phyloP scores from a whole-genome alignment of 2,797 vertebrate species.

The Dermochelys coriacea region DNA sequence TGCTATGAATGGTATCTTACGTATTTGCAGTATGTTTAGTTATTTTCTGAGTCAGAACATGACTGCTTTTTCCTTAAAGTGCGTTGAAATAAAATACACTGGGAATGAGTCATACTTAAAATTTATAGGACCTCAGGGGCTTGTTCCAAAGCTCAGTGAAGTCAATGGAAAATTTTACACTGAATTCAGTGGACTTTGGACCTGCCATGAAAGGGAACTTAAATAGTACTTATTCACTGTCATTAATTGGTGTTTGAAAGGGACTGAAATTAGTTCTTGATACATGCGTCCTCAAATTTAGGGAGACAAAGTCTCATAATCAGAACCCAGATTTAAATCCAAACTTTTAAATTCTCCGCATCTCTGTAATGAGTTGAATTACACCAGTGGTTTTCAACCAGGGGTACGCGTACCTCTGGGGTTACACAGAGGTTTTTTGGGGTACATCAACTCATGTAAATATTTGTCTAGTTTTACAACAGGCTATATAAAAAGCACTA shows the following conservation, averaged over 20 bases:
- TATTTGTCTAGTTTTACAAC: too few species aligned
- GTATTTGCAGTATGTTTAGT: background rate
- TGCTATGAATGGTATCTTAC: background rate
- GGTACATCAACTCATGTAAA: too few species aligned
- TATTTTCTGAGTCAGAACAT: background rate
- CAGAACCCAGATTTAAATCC: background rate
- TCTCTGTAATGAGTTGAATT: background rate
- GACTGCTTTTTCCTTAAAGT: background rate
- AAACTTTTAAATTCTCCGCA: background rate
- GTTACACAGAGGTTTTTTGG: too few species aligned
- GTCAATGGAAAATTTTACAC: background rate
- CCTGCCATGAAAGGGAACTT: background rate
- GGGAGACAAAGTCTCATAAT: background rate
- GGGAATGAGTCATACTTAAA: background rate
- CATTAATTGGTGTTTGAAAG: background rate
- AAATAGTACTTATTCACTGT: background rate
- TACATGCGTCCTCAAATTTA: background rate
- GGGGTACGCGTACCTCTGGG: too few species aligned
- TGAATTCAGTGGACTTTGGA: background rate
- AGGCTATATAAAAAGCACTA: too few species aligned
- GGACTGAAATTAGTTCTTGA: background rate
- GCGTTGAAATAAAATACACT: background rate
- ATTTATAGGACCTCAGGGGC: rapidly evolving
- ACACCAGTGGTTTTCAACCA: background rate
- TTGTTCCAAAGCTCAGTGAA: slow-evolving; percentile 3